Evolutionary conservation across 1,140 invertebrate genomes (phyloP).

Genomic region (Cylas formicarius): DNA sequence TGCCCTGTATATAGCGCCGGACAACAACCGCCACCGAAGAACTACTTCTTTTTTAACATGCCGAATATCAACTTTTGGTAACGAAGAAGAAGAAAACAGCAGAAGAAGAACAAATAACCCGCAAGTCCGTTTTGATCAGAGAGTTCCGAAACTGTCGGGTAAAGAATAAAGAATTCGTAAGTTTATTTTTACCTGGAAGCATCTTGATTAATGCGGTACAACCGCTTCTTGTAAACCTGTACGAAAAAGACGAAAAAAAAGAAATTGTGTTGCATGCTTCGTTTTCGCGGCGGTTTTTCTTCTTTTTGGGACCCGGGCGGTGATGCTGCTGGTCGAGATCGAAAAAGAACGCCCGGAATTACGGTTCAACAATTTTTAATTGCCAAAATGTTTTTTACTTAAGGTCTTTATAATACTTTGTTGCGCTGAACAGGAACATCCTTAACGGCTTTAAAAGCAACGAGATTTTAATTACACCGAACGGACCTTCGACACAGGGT

Average conservation of each 20-base stretch:
- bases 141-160: constrained; percentile 5
- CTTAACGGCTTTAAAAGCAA: too few relatives aligned
- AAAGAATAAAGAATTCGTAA: constrained; percentile 18
- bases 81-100: constrained; percentile 3
- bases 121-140: constrained; percentile 6
- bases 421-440: too few relatives aligned
- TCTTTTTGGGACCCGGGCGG: constrained; percentile 18
- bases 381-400: constrained; percentile 13
- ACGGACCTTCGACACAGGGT: too few relatives aligned
- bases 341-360: constrained; percentile 20
- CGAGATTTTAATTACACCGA: too few relatives aligned
- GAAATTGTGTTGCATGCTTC: constrained; percentile 17
- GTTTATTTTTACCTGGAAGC: constrained; percentile 21
- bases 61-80: not conserved
- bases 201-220: constrained; percentile 21
- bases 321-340: constrained; percentile 20
- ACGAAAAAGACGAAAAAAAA: constrained; percentile 21
- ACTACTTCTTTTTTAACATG: not conserved
- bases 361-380: constrained; percentile 19
- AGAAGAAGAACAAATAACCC: constrained; percentile 9
- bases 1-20: not conserved
- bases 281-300: constrained; percentile 20
- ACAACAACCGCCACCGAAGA: not conserved
- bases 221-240: constrained; percentile 21
- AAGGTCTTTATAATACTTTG: too few relatives aligned